Conservation (phyloP, 2,797 vertebrate species). For the Centroberyx gerrardi region DNA sequence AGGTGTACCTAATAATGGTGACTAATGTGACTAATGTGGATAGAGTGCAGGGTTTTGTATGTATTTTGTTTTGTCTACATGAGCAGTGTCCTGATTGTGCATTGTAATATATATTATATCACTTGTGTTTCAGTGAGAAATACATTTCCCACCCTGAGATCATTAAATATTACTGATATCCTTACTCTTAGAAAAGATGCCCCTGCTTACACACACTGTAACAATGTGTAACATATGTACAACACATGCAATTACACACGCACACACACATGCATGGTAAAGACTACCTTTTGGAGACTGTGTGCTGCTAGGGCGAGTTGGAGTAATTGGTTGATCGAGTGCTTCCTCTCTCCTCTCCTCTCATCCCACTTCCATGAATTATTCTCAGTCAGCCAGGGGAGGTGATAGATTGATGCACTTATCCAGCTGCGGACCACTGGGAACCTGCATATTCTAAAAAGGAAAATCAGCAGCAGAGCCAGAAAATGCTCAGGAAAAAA, state of each 20-base stretch:
- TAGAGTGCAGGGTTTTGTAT: too few relatives aligned
- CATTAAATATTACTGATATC: neutral
- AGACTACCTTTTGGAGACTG: neutral
- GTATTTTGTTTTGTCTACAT: too few relatives aligned
- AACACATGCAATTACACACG: neutral
- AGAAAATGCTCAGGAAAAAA: conserved; percentile 19
- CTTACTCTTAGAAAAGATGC: neutral
- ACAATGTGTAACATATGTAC: neutral
- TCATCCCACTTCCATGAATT: conserved; percentile 15
- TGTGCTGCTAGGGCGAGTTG: conserved; percentile 10
- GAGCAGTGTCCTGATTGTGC: too few relatives aligned
- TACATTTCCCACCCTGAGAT: too few relatives aligned
- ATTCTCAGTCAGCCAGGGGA: conserved; percentile 30
- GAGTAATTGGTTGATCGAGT: conserved; percentile 36
- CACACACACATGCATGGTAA: neutral
- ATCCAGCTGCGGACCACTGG: conserved; percentile 37
- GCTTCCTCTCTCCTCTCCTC: conserved; percentile 21
- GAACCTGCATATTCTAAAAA: conserved; percentile 23
- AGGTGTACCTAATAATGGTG: too few relatives aligned
- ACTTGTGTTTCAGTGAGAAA: too few relatives aligned
- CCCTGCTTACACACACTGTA: neutral
- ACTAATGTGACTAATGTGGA: too few relatives aligned
- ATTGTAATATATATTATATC: too few relatives aligned
- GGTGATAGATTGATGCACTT: conserved; percentile 49
- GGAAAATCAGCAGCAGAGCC: conserved; percentile 18